phyloP scores from a whole-genome alignment of 1,140 invertebrate species.

The Diorhabda elongata region DNA sequence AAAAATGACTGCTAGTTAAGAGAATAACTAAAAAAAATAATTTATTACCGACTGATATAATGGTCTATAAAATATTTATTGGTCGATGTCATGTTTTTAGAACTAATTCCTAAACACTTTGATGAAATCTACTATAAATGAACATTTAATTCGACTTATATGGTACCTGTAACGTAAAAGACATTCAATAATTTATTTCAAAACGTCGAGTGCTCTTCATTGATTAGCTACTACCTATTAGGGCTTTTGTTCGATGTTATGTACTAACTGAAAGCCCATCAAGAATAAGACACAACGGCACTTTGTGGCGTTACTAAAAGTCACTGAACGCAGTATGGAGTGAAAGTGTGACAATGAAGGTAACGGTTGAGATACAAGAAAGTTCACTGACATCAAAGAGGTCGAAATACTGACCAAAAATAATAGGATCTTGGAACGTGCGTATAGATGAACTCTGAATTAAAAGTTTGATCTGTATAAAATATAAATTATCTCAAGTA shows the following conservation, averaged over 20 bases:
- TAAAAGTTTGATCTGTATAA: no score
- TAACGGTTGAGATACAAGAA: background rate
- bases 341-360: constrained; percentile 2
- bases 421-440: background rate
- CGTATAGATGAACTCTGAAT: background rate
- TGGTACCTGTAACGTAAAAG: no score
- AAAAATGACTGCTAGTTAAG: no score
- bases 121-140: no score
- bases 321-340: background rate
- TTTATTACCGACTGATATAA: no score
- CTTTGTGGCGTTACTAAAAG: background rate
- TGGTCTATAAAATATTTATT: no score
- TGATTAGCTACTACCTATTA: background rate
- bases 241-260: background rate
- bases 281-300: background rate
- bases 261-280: background rate
- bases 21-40: no score
- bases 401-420: background rate
- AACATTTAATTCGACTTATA: no score
- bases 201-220: background rate
- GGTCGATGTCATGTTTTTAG: no score
- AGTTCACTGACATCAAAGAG: background rate
- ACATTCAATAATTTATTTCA: background rate
- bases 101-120: no score
- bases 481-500: no score